These are phyloP conservation scores for Frankliniella intonsa DNA, from an alignment of 2,888 invertebrate species.

Conservation along the genomic window DNA sequence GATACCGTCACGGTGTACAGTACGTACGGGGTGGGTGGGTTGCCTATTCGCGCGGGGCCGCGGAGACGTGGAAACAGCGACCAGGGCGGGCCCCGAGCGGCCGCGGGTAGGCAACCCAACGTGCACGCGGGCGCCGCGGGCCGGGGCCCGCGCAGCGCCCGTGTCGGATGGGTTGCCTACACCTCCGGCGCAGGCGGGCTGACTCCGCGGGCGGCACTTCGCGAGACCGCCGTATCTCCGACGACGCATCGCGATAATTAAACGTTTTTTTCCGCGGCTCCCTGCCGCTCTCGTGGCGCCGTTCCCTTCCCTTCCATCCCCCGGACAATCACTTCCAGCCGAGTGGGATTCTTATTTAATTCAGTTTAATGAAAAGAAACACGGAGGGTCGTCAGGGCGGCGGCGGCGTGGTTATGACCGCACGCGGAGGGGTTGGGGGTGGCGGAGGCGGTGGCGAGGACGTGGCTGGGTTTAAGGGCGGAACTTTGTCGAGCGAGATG, in stretches of 20 bases:
- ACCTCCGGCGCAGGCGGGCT: not conserved
- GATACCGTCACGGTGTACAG: no score
- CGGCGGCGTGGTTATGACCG: no score
- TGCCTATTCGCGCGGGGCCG: no score
- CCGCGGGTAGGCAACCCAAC: not conserved
- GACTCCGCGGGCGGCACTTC: not conserved
- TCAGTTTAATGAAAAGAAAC: not conserved
- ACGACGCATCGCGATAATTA: not conserved
- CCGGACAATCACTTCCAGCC: slow-evolving; percentile 7
- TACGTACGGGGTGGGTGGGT: no score
- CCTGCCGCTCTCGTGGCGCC: no score
- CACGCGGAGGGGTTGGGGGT: not conserved
- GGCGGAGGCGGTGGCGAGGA: not conserved
- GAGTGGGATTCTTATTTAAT: slow-evolving; percentile 4
- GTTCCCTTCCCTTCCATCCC: no score
- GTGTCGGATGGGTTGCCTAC: not conserved
- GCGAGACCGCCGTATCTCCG: not conserved
- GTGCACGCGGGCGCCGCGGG: not conserved
- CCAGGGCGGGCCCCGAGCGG: no score
- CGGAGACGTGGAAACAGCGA: no score
- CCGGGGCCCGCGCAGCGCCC: not conserved
- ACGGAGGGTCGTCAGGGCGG: no score
- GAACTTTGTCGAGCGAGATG: slow-evolving; percentile 18
- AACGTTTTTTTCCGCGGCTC: no score
- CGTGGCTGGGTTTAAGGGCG: not conserved